Conservation (phyloP, 1,140 invertebrate species). For the Saccostrea glomerata region DNA sequence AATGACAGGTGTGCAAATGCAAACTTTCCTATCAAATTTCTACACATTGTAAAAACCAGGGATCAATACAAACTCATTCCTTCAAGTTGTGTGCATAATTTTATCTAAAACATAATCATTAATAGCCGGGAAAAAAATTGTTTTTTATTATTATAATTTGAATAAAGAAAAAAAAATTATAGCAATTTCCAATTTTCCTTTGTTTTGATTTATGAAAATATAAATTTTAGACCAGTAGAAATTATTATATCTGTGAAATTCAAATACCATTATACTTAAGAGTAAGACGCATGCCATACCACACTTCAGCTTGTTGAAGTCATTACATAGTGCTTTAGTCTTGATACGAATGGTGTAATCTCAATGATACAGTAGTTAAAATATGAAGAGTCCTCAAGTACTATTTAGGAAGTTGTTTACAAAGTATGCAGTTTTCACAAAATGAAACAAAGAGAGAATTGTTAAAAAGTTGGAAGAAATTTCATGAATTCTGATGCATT, state of each 20-base stretch:
- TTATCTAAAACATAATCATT: background rate
- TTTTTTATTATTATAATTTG: too few species aligned
- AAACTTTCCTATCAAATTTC: slow-evolving; percentile 10
- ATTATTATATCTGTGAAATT: too few species aligned
- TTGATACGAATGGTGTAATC: background rate
- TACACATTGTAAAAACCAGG: background rate
- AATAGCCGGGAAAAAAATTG: too few species aligned
- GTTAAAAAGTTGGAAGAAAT: background rate
- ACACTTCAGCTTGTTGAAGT: background rate
- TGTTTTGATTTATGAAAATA: too few species aligned
- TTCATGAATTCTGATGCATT: background rate
- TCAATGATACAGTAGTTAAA: background rate
- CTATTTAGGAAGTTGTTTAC: slow-evolving; percentile 7
- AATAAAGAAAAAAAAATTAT: too few species aligned
- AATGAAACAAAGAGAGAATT: background rate
- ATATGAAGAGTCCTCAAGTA: background rate
- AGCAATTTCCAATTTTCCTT: too few species aligned
- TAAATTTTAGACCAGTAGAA: too few species aligned
- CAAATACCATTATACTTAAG: background rate
- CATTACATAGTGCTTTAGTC: background rate
- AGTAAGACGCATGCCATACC: background rate
- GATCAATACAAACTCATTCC: background rate
- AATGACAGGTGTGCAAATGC: slow-evolving; percentile 9
- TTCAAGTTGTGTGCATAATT: background rate
- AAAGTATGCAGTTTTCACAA: background rate